Percentiles rank a stretch among this genome's conserved stretches.
phyloP scores from a whole-genome alignment of 2,113 vertebrate genomes.

The Uropsilus gracilis region DNA sequence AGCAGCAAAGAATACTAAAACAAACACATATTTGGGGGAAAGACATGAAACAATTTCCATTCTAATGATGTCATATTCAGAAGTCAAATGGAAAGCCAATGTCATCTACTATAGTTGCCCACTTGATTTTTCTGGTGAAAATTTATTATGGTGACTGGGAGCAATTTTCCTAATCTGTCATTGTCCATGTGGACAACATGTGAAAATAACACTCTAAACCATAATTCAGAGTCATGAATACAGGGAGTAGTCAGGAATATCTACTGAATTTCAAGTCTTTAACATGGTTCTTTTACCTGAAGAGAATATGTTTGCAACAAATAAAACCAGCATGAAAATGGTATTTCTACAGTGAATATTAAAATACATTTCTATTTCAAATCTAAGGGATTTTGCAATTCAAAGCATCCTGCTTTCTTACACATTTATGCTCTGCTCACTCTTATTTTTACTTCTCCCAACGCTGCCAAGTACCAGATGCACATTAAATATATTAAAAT shows the following conservation, averaged over 20 bases:
- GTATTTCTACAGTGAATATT: constrained; percentile 86
- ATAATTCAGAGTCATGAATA: constrained; percentile 74
- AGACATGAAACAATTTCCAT: constrained; percentile 9
- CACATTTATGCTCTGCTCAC: constrained; percentile 52
- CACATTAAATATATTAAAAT: constrained; percentile 68
- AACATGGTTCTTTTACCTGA: constrained; percentile 79
- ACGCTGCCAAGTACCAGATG: constrained; percentile 55
- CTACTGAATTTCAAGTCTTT: constrained; percentile 73
- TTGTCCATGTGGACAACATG: constrained; percentile 71
- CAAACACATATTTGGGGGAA: not conserved
- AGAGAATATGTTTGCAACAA: constrained; percentile 80
- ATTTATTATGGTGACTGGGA: constrained; percentile 53
- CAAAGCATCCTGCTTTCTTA: constrained; percentile 71
- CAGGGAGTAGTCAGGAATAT: constrained; percentile 55
- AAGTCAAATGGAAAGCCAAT: constrained; percentile 58
- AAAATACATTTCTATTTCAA: constrained; percentile 84
- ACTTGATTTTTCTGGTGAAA: constrained; percentile 69
- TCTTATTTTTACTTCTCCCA: constrained; percentile 64
- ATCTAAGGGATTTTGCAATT: constrained; percentile 82
- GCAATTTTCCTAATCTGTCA: constrained; percentile 76
- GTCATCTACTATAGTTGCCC: constrained; percentile 30
- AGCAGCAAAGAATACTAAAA: not conserved
- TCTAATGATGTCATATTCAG: constrained; percentile 27
- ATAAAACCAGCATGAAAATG: constrained; percentile 79
- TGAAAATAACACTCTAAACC: constrained; percentile 70